These are phyloP conservation scores for Drosophila sp. DNA, from an alignment of 1,140 invertebrate genomes.

Conservation along the genomic window DNA sequence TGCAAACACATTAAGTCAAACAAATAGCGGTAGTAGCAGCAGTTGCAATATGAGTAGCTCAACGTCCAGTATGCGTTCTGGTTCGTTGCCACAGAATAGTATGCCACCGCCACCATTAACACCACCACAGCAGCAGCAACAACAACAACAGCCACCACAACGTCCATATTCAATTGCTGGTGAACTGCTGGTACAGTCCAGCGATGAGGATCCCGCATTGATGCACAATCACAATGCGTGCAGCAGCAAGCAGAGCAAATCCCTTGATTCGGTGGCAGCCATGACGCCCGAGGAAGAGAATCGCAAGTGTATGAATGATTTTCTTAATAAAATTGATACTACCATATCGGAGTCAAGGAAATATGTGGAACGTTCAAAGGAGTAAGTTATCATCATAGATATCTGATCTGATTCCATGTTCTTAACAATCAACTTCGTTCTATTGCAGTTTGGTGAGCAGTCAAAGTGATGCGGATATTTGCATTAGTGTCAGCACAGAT, in stretches of 20 bases:
- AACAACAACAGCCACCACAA: slow-evolving; percentile 38
- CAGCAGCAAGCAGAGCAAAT: slow-evolving; percentile 81
- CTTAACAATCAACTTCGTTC: slow-evolving; percentile 17
- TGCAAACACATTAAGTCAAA: slow-evolving; percentile 58
- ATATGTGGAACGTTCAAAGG: slow-evolving; percentile 91
- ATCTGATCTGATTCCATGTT: not conserved
- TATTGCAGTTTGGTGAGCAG: slow-evolving; percentile 63
- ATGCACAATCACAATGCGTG: slow-evolving; percentile 60
- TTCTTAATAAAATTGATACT: slow-evolving; percentile 93
- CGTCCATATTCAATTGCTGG: slow-evolving; percentile 84
- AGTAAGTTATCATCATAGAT: slow-evolving; percentile 86
- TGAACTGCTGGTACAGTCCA: slow-evolving; percentile 65
- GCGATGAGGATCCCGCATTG: slow-evolving; percentile 63
- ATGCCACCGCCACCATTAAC: slow-evolving; percentile 10
- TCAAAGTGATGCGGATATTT: slow-evolving; percentile 78
- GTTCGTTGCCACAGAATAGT: slow-evolving; percentile 30
- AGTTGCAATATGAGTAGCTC: slow-evolving; percentile 57
- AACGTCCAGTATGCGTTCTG: slow-evolving; percentile 48
- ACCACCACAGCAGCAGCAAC: slow-evolving; percentile 28
- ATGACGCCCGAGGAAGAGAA: slow-evolving; percentile 88
- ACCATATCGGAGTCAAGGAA: slow-evolving; percentile 93
- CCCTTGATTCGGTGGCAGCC: slow-evolving; percentile 82
- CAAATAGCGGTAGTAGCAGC: slow-evolving; percentile 58
- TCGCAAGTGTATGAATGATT: slow-evolving; percentile 88
- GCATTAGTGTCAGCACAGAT: slow-evolving; percentile 68